Base-by-base conservation (phyloP, 1,140 invertebrate species). In the Achroia grisella region DNA sequence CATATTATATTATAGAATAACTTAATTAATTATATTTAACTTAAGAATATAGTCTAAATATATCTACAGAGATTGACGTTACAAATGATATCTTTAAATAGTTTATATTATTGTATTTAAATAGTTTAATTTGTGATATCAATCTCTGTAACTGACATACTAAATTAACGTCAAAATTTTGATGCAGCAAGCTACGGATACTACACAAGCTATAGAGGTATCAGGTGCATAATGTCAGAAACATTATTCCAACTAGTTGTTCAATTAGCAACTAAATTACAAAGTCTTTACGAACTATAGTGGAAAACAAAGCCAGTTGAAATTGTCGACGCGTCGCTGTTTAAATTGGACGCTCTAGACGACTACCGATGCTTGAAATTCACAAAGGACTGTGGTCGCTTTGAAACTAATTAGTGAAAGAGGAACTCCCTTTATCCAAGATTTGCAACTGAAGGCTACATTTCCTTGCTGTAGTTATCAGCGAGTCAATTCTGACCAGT, bases 181-280 rank as follows among this genome's bases (percentile, higher is more conserved):
- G 81, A 85, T 85, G 81, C 81, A 85, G 81, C 81, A 85, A 83
- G 79, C 77, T 77, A 71, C 68, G 71, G 81, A 81, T 71, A 76
- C 75, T 82, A 82, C 73, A 68, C 68, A 79, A 79, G 66, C 73
- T 6, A 56, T 55, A 60, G 58, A 66, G 43, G 29, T 53, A 10
- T 43, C 36, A 46, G 41, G 23, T 44, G 57, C 60, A 57, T 52
- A 53, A 35, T 46, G 34, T 43, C 11, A 29, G 12, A 34, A 57
- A 53, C 29, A 60, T 56, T 54, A 52, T 54, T 48, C 43, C 53
- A 60, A 40, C 48, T 44, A 56, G 33, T 46, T 55, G 54, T 61
- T 65, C 49, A 56, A 68, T 72, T 69, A 81, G 66, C 64, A 72
- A 73, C 71, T 69, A 68, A 72, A 68, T 70, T 60, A 62, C 56